Evolutionary conservation across 2,797 vertebrate species (phyloP), one percentile per base, ranked within the genome.

Genomic region (Chromis chromis): DNA sequence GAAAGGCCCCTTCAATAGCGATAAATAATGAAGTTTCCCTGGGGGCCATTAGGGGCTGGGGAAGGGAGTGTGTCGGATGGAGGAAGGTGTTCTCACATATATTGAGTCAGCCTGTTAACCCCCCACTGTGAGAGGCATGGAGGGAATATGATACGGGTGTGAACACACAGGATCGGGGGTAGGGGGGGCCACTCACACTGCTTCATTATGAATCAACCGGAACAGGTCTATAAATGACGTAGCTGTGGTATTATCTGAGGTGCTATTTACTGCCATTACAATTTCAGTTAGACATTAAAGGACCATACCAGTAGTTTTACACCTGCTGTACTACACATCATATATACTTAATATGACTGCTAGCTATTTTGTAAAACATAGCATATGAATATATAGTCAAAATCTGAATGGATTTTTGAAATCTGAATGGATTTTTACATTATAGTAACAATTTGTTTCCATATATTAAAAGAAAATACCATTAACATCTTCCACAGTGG

Each of bases 11-110:
- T 91, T 91, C 86, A 86, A 86, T 88, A 84, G 80, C 70, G 21
- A 93, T 92, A 93, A 92, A 93, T 93, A 91, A 93, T 91, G 88
- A 88, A 78, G 82, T 83, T 86, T 91, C 88, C 88, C 88, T 28
- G 6, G 73, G 81, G 89, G 86, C 86, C 84, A 84, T 89, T 84
- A 84, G 65, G 62, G 81, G 62, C 63, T 52, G 68, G 77, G 81
- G 73, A 73, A 75, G 59, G 75, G 60, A 72, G 69, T 53, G 76
- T 72, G 74, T 76, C 27, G n/a, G 58, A 59, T 76, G 65, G 61
- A 66, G 74, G 49, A 48, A 44, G 76, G 60, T 55, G 83, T 83
- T 87, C 66, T 82, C 83, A 81, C 68, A 78, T 69, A 78, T 70
- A 85, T 82, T 1, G 33, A 83, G 59, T 73, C 66, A 67, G 73